Percentiles rank a stretch among this genome's conserved stretches.
These are phyloP conservation scores for Bovichtus diacanthus DNA, from an alignment of 2,797 vertebrate genomes.

Conservation along the genomic window DNA sequence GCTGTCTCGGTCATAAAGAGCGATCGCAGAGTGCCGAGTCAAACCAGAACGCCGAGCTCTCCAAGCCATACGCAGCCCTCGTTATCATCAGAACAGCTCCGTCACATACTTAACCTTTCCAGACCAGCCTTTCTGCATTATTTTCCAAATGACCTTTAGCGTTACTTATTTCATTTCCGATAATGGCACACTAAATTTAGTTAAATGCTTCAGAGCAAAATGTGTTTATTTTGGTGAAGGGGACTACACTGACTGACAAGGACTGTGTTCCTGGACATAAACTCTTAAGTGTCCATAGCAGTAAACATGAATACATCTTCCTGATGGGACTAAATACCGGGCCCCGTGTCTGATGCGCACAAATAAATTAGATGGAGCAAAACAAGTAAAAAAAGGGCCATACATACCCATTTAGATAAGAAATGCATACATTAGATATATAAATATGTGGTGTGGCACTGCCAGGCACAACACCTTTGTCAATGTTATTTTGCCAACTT, in stretches of 20 bases:
- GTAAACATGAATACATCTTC: slow-evolving; percentile 58
- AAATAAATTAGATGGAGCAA: slow-evolving; percentile 28
- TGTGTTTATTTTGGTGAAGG: slow-evolving; percentile 83
- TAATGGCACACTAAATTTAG: slow-evolving; percentile 85
- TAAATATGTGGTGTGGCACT: slow-evolving; percentile 1
- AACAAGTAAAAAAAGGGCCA: slow-evolving; percentile 15
- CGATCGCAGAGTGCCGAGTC: slow-evolving; percentile 79
- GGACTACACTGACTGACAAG: slow-evolving; percentile 72
- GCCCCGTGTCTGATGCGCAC: slow-evolving; percentile 29
- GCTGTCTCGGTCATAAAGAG: slow-evolving; percentile 87
- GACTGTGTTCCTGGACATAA: slow-evolving; percentile 56
- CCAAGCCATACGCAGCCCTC: slow-evolving; percentile 73
- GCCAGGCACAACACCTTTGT: background rate
- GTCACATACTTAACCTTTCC: slow-evolving; percentile 88
- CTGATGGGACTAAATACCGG: slow-evolving; percentile 35
- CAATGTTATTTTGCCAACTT: slow-evolving; percentile 2
- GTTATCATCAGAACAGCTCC: slow-evolving; percentile 82
- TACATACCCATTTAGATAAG: slow-evolving; percentile 12
- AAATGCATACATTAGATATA: slow-evolving; percentile 1
- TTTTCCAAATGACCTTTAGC: slow-evolving; percentile 87
- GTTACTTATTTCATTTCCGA: slow-evolving; percentile 85
- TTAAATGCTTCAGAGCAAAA: slow-evolving; percentile 82
- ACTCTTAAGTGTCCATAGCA: slow-evolving; percentile 44
- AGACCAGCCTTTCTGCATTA: slow-evolving; percentile 83
- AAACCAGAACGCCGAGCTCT: slow-evolving; percentile 77